Base-by-base conservation (phyloP, 30 jellyfish, hydroid and myxozoan species). In the Turritopsis dohrnii region DNA sequence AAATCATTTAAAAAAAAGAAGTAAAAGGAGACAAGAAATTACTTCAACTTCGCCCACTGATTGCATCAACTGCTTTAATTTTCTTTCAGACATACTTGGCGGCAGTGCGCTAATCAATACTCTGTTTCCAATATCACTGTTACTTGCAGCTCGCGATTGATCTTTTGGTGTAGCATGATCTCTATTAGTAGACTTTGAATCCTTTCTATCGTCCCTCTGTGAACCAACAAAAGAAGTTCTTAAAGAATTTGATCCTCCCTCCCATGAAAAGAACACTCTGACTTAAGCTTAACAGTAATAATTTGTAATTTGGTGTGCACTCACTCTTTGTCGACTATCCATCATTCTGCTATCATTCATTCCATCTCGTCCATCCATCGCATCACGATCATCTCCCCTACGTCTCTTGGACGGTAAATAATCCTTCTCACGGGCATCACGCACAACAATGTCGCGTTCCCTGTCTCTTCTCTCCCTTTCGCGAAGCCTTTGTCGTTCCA, bases 11-110 rank as follows among this genome's bases (percentile, higher is more conserved):
- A 69, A 23, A 69, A 69, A 69, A 23, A 8, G 16, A 7, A 69
- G 77, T 69, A 8, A 29, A 26, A 74, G 18, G 41, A 74, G 21
- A 29, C 31, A 54, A 28, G 52, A 29, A 31, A 22, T 53, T 27
- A 80, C 87, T 52, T 80, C 87, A 28, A 80, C 87, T 16, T 80
- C 87, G 16, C 87, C 87, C 21, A 80, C 87, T 41, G 87, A 80
- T 65, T 80, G 87, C 87, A 80, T 80, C 79, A 80, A 29, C 65
- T 66, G 81, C 27, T 71, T 41, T 65, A 80, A 71, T 65, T 80
- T 80, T 21, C 87, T 81, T 26, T 80, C 87, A 53, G 87, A 80
- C 87, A 80, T 80, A 53, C 79, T 80, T 19, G 87, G 82, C 5
- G 87, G 87, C 21, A 80, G 41, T 53, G 79, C 21, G 53, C 87